Evolutionary conservation across 2,797 vertebrate genomes (phyloP).

Genomic region (Sciurus carolinensis): DNA sequence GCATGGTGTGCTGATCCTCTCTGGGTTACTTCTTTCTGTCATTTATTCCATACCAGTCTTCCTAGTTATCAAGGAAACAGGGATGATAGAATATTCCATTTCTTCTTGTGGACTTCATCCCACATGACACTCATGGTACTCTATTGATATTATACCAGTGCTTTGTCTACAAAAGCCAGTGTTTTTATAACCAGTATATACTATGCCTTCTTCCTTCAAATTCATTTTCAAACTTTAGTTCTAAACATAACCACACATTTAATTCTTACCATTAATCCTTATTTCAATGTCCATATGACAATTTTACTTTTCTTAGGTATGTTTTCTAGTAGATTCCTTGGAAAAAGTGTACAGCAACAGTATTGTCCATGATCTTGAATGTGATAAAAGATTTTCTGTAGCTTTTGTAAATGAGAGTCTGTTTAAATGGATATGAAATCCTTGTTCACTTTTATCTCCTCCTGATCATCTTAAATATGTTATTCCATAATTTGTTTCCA

Average conservation of each 20-base stretch:
- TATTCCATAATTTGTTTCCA: conserved; percentile 1
- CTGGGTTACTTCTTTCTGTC: not conserved
- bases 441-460: not conserved
- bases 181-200: not conserved
- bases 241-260: not conserved
- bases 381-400: not conserved
- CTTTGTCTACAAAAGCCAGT: not conserved
- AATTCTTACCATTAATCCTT: not conserved
- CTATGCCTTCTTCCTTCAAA: not conserved
- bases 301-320: not conserved
- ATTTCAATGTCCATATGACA: conserved; percentile 6
- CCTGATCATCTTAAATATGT: not conserved
- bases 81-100: not conserved
- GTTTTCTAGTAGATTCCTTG: not conserved
- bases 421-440: not conserved
- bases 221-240: not conserved
- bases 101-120: not conserved
- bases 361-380: not conserved
- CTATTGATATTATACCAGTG: not conserved
- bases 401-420: not conserved
- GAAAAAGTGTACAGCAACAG: not conserved
- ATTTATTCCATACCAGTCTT: not conserved
- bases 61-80: not conserved
- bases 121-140: not conserved
- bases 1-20: not conserved